Evolutionary conservation across 2,113 vertebrate genomes (phyloP).

Genomic region (Datnioides undecimradiatus): DNA sequence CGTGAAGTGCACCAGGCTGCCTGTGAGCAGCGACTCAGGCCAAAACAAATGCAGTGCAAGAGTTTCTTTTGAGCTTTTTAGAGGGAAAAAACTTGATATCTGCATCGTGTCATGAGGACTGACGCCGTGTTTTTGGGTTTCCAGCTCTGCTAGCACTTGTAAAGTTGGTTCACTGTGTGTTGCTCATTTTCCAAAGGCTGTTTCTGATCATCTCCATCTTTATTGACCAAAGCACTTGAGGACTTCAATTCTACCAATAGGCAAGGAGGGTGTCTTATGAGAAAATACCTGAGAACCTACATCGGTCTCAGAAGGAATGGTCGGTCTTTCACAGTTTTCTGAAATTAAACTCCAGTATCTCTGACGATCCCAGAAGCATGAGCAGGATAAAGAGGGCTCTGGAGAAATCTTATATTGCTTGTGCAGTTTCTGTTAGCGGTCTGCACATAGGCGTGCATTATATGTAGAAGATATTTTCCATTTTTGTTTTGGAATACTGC

Average conservation of each 20-base stretch:
- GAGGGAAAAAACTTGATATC: conserved; percentile 54
- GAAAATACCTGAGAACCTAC: background rate
- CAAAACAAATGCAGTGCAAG: conserved; percentile 72
- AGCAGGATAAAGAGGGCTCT: background rate
- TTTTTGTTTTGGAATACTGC: conserved; percentile 52
- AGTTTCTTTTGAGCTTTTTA: conserved; percentile 47
- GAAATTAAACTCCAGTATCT: conserved; percentile 10
- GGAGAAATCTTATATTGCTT: conserved; percentile 27
- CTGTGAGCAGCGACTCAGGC: conserved; percentile 38
- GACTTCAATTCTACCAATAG: background rate
- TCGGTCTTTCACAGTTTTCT: background rate
- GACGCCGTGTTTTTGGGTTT: conserved; percentile 42
- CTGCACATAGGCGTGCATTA: conserved; percentile 31
- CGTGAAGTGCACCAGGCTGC: conserved; percentile 39
- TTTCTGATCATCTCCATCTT: background rate
- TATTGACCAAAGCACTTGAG: background rate
- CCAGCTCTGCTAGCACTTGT: conserved; percentile 22
- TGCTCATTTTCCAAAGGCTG: background rate
- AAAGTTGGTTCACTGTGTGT: conserved; percentile 8
- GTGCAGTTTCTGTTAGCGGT: conserved; percentile 42
- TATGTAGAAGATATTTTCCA: conserved; percentile 69
- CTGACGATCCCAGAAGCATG: conserved; percentile 16
- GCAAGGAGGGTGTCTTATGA: background rate
- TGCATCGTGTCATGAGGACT: conserved; percentile 52
- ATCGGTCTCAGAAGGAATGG: conserved; percentile 1